Evolutionary conservation across 1,140 invertebrate species (phyloP), one percentile per base, ranked within the genome.

Genomic region (Lordiphosa collinella): DNA sequence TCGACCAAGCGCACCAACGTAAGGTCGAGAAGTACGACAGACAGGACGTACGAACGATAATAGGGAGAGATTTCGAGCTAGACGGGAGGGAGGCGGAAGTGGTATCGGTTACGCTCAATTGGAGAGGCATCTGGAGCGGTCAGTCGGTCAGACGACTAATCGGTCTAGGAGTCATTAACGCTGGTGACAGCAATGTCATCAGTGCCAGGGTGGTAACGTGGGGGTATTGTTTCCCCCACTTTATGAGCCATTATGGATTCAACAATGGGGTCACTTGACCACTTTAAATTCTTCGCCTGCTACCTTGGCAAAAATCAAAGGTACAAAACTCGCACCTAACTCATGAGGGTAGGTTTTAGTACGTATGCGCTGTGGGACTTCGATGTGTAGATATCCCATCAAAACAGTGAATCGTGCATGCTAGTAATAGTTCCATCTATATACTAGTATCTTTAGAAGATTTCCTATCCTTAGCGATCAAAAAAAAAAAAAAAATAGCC

Each of bases 21-120:
- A 44, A 53, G 14, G 53, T 47, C 22, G 52, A 55, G 12, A 55
- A 11, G 22, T 46, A 41, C 9, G 14, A 48, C 4, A 40, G 22
- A 47, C 44, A 12, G 11, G 36, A 57, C 14, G 7, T 34, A 22
- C n/a, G 18, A 4, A 18, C 22, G 0, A 8, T 22, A 25, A 4
- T 36, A 31, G 10, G n/a, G 12, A 9, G 12, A 29, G 3, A 12
- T 22, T 52, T 52, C 32, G 6, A 8, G 25, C 25, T 8, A n/a
- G 12, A 18, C 22, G 10, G 13, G 10, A 10, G 4, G 9, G 25
- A 29, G 25, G 1, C n/a, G 18, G 40, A 46, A 1, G 32, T 54
- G 2, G 40, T 46, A n/a, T 55, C 18, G 1, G 34, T 32, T 0
- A 53, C 50, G 2, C 6, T 53, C 0, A 53, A 52, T 7, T 55